Base-by-base conservation (phyloP, 2,888 invertebrate genomes). In the Cosmorhoe ocellata region DNA sequence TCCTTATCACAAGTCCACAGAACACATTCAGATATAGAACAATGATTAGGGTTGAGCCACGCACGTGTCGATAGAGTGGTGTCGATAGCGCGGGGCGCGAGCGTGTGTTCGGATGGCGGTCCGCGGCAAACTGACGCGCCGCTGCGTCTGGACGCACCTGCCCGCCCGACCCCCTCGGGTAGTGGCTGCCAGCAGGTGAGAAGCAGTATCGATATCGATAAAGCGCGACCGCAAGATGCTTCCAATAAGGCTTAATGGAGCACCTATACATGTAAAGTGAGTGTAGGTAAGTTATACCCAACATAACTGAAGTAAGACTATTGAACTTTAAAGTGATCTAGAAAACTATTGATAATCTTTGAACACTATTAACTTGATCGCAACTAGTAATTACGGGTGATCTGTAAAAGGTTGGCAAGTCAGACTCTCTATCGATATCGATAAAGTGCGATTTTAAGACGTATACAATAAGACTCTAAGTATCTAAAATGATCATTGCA, bases 121-220 rank as follows among this genome's bases (percentile, higher is more conserved):
- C 74, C 86, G 86, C 84, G 86, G 70, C 74, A 81, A 84, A 88
- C 89, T 89, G 86, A 81, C 87, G 88, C 89, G 87, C 86, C 89
- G 83, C 76, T 69, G 79, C 80, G 89, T 89, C 89, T 88, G 76
- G 67, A 55, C 74, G 76, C 85, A 84, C 84, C 86, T 84, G 85
- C 82, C 72, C 86, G 83, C 82, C 85, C 88, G 79, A 67, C 80
- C 81, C 80, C 81, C 79, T 74, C 79, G 59, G 56, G 54, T 80
- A 83, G 81, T 50, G 37, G 1, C 69, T 80, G 76, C 77, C 71
- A 82, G 75, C 79, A 81, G 81, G 80, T 79, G 79, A 66, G 71
- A 66, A 67, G 60, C 58, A 37, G 57, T 72, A 80, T 84, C 87
- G 87, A 87, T 83, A 81, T 87, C 86, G 87, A 86, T 82, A 71